Base-by-base conservation (phyloP, 2,113 vertebrate species). In the Ailurus styani region DNA sequence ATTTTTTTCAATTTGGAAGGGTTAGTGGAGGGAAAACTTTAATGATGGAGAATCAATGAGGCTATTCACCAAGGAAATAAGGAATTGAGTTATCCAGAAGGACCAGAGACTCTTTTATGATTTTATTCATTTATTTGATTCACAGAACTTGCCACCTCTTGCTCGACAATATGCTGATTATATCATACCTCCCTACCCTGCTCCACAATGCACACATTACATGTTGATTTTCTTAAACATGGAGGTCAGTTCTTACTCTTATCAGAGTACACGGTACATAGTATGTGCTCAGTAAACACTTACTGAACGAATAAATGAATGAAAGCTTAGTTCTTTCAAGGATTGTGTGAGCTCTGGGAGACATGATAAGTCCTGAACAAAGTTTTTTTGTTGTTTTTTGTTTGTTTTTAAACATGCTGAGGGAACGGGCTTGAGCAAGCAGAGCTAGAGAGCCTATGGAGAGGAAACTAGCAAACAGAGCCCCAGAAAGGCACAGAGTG, bases 1-100 rank as follows among this genome's bases (percentile, higher is more conserved):
- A 95, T 87, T 68, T 18, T 90, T 97, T 96, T 88, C 77, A 85
- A 70, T 86, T 75, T 97, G 64, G 54, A 96, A 97, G 23, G 42
- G 40, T 52, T 82, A 92, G 75, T 68, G 20, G 73, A 96, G 79
- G 83, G 45, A 96, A 97, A 90, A 78, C 34, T 92, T 84, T 70
- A 96, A 81, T 96, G 90, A 85, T 50, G 11, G 94, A 88, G 73
- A 82, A 85, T 87, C 88, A 91, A 21, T 95, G 81, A 88, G 42
- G 37, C 60, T 93, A n/a, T 94, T 97, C 50, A 55, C 84, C 57
- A 78, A 97, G 57, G 13, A 96, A 96, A 82, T 92, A 60, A 96
- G 21, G 17, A 85, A 95, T 15, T 90, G 66, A 90, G 93, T 77
- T 96, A 87, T 95, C 15, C n/a, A 90, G 79, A 84, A 88, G 86